phyloP scores from a whole-genome alignment of 2,888 invertebrate genomes.

The Cinara cedri region DNA sequence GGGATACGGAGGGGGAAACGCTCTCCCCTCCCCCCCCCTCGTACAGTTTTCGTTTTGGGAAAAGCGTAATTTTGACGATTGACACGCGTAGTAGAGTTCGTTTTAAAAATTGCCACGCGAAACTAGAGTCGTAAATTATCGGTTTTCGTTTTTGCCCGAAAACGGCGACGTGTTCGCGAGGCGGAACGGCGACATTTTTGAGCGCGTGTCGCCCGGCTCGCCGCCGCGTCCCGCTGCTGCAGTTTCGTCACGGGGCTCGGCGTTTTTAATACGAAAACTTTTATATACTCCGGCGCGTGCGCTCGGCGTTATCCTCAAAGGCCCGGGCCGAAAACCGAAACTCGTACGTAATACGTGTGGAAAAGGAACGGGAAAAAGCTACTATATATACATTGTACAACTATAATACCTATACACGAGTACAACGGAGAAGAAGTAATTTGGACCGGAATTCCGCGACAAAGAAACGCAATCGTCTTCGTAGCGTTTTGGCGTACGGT shows the following conservation, averaged over 20 bases:
- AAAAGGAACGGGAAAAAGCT: background rate
- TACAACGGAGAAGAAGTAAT: conserved; percentile 35
- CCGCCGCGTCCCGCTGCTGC: background rate
- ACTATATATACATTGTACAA: too few relatives aligned
- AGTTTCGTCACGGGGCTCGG: conserved; percentile 23
- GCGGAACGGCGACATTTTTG: conserved; percentile 54
- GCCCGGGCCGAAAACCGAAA: background rate
- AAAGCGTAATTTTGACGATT: conserved; percentile 50
- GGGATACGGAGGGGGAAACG: background rate
- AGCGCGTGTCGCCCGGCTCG: background rate
- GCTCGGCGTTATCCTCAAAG: background rate
- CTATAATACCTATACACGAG: too few relatives aligned
- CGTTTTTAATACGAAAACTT: conserved; percentile 55
- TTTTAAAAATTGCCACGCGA: conserved; percentile 50
- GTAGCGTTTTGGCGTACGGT: background rate
- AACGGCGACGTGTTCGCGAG: conserved; percentile 41
- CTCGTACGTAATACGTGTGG: background rate
- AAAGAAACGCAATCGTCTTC: background rate
- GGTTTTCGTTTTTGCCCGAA: conserved; percentile 38
- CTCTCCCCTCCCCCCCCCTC: too few relatives aligned
- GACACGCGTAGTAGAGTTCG: conserved; percentile 24
- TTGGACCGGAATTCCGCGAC: conserved; percentile 36
- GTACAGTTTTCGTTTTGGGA: conserved; percentile 1
- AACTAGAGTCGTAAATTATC: conserved; percentile 51
- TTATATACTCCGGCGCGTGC: conserved; percentile 4